Percentiles rank a stretch among this genome's conserved stretches.
Evolutionary conservation across 2,113 vertebrate genomes (phyloP).

Genomic region (Cyprinus carpio): DNA sequence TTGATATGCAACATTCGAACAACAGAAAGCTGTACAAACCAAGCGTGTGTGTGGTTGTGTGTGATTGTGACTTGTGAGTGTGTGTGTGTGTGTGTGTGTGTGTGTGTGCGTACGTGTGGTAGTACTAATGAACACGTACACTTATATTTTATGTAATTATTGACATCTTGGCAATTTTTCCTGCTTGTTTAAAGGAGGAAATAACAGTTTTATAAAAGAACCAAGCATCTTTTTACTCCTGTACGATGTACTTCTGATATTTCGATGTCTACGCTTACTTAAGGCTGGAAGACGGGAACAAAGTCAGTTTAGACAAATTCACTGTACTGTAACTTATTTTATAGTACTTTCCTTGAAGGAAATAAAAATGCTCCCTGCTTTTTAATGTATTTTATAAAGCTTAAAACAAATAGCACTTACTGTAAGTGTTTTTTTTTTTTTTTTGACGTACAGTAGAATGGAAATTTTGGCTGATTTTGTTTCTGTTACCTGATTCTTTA

Average conservation of each 20-base stretch:
- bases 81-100: conserved; percentile 32
- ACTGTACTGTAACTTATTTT: conserved; percentile 99
- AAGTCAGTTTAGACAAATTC: conserved; percentile 96
- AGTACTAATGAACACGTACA: conserved; percentile 71
- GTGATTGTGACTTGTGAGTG: conserved; percentile 11
- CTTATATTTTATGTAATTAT: conserved; percentile 84
- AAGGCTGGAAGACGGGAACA: conserved; percentile 97
- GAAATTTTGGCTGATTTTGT: conserved; percentile 88
- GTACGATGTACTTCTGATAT: conserved; percentile 79
- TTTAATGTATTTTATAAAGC: conserved; percentile 93
- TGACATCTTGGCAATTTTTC: conserved; percentile 81
- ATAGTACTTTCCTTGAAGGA: conserved; percentile 99
- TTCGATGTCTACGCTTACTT: conserved; percentile 81
- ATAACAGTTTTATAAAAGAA: conserved; percentile 85
- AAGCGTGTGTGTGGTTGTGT: conserved; percentile 33
- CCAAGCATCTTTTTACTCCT: conserved; percentile 79
- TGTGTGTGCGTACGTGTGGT: conserved; percentile 44
- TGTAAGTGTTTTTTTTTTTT: conserved; percentile 72
- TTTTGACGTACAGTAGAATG: conserved; percentile 89
- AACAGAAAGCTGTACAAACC: conserved; percentile 68
- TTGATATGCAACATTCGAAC: conserved; percentile 83
- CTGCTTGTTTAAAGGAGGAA: conserved; percentile 85
- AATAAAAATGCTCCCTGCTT: conserved; percentile 85
- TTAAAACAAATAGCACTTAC: conserved; percentile 91
- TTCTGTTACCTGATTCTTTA: conserved; percentile 89